A percentile compares a stretch with the other conserved stretches of the same genome.
These are phyloP conservation scores for Epinephelus moara DNA, from an alignment of 2,113 vertebrate species.

Conservation along the genomic window DNA sequence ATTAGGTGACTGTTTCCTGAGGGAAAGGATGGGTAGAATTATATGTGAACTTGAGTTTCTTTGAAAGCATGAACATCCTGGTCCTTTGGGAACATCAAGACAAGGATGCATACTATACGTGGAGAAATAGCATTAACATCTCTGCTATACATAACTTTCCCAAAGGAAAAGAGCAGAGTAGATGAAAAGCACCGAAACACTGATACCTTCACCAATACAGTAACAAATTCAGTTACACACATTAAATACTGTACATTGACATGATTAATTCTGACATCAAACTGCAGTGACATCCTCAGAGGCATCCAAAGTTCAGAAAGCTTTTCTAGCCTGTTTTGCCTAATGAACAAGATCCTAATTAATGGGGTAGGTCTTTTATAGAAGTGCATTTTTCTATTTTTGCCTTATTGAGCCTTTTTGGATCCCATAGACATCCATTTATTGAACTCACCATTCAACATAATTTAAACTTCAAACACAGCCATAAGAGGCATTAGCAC, in stretches of 20 bases:
- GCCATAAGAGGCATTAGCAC: neutral
- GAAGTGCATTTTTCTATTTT: too few relatives aligned
- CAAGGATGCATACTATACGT: constrained; percentile 31
- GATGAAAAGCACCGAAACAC: constrained; percentile 48
- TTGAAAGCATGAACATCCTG: constrained; percentile 54
- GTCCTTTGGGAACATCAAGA: constrained; percentile 62
- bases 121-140: constrained; percentile 54
- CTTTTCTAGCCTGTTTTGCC: neutral
- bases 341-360: neutral
- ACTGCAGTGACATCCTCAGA: constrained; percentile 5
- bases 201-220: constrained; percentile 19
- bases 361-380: neutral
- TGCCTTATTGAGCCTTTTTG: too few relatives aligned
- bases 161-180: constrained; percentile 30
- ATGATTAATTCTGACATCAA: constrained; percentile 12
- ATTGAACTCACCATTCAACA: neutral
- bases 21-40: constrained; percentile 47
- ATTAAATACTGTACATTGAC: constrained; percentile 7
- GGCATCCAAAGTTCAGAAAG: constrained; percentile 4
- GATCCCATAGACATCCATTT: neutral
- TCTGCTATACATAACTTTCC: constrained; percentile 65
- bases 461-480: neutral
- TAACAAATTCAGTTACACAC: constrained; percentile 30
- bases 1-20: constrained; percentile 52
- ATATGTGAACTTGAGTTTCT: constrained; percentile 62